Base-by-base conservation (phyloP, 2,113 vertebrate species). In the Caranx melampygus region DNA sequence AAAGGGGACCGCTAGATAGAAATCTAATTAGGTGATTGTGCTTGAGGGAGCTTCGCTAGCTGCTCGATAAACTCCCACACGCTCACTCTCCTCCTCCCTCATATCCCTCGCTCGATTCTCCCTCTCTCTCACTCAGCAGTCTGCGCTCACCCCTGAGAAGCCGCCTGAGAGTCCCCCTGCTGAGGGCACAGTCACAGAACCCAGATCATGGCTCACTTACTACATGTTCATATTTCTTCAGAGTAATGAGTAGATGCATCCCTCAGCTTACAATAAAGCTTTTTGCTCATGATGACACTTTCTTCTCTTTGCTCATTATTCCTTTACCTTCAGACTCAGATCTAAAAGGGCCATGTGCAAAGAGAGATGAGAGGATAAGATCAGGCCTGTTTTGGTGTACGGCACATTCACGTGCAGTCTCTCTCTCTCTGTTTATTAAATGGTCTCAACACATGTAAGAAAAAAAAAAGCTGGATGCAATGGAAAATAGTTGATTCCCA, bases 21-120 rank as follows among this genome's bases (percentile, higher is more conserved):
- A 94, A 94, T 92, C 88, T 94, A 95, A 95, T 95, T 95, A 95
- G 90, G 89, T 86, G 85, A 94, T 93, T 92, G 88, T 88, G 92
- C 93, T 94, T 87, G 72, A 91, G 93, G 93, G 93, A 94, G 88
- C 80, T 88, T 86, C 61, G 40, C 89, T 87, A 65, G 88, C 76
- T 90, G 88, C 90, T 95, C 93, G 73, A 92, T 94, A 94, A 92
- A 94, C 93, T 94, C 92, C 89, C 89, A 90, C 92, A 82, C 89
- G 72, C 69, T 84, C 11, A 10, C 76, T 79, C 55, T 80, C 59
- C 70, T 81, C 76, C 72, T 79, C 79, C 60, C 76, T 81, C 79
- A 61, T 81, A 70, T 72, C 58, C 52, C 57, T 37, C 20, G 44
- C 60, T 65, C 13, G 18, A 42, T 59, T 8, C 59, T 11, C 21